Base-by-base conservation (phyloP, 1,140 invertebrate species). In the Hermetia illucens region DNA sequence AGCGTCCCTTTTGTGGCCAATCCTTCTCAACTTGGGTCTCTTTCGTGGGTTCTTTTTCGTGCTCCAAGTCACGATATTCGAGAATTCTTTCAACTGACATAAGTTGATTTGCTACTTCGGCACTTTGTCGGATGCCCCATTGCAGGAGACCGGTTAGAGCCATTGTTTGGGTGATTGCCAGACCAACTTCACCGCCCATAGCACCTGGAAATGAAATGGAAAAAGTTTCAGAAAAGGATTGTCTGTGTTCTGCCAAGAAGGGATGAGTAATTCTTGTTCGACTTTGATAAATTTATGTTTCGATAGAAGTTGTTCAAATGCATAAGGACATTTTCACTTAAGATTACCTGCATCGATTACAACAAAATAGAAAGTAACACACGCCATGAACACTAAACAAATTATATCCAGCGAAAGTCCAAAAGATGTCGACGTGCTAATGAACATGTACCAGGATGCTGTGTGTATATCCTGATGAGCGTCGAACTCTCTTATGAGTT, bases 381-480 rank as follows among this genome's bases (percentile, higher is more conserved):
- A 58, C 4, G 66, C 53, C 3, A 95, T 79, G 50, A 81, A 82
- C 0, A 78, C 36, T 0, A 75, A 53, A 45, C 77, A 80, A 39
- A 81, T 71, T 0, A 79, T 47, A 41, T 82, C 79, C 27, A 95
- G 51, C 55, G 74, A 80, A 42, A 78, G 79, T 6, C 75, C 77
- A 53, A 96, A 86, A 43, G 90, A 84, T 33, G 87, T 70, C 43
- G 76, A 83, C 10, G 81, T 78, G 0, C 72, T 67, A 4, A 89
- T 66, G 50, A 84, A 85, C 30, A 86, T 66, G 48, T 75, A 89
- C 71, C 75, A 83, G 0, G 78, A 70, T 2, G 75, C 69, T 4
- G 77, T 78, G 47, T 84, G 81, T 3, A 77, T 51, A 55, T 90
- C 68, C 57, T 71, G 69, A 24, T 66, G 65, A 19, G 63, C 48